These are phyloP conservation scores for Sus cebifrons DNA, from an alignment of 2,797 vertebrate species.

Conservation along the genomic window DNA sequence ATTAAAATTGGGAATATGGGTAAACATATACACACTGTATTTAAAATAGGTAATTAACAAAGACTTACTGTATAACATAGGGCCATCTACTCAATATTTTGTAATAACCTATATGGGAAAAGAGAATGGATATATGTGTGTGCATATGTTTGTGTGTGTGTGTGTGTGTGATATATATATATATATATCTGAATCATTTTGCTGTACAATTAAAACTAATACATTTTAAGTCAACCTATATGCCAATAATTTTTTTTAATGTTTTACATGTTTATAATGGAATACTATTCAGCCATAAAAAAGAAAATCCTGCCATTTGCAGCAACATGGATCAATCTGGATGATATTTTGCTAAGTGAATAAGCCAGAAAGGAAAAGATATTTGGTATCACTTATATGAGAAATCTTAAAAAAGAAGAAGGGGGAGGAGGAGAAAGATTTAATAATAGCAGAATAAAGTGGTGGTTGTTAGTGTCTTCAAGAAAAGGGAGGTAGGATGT, in stretches of 20 bases:
- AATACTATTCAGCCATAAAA: not conserved
- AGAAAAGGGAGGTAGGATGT: not conserved
- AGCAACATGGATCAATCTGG: not conserved
- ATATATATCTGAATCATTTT: no score
- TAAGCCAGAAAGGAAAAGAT: not conserved
- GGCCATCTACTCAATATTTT: no score
- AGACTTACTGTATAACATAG: no score
- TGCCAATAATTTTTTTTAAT: no score
- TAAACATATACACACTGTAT: no score
- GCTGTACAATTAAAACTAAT: no score
- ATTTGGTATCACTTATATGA: not conserved
- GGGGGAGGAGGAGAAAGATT: not conserved
- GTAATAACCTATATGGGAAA: no score
- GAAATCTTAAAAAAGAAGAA: not conserved
- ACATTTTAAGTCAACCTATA: no score
- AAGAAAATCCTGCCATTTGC: not conserved
- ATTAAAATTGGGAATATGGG: not conserved
- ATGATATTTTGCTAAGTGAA: not conserved
- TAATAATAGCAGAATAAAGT: not conserved
- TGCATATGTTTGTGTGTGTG: no score
- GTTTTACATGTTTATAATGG: not conserved
- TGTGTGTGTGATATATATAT: no score
- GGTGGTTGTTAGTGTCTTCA: not conserved
- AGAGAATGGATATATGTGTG: no score
- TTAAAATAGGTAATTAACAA: no score